Evolutionary conservation across 2,113 vertebrate genomes (phyloP).

Genomic region (Hippocampus abdominalis): DNA sequence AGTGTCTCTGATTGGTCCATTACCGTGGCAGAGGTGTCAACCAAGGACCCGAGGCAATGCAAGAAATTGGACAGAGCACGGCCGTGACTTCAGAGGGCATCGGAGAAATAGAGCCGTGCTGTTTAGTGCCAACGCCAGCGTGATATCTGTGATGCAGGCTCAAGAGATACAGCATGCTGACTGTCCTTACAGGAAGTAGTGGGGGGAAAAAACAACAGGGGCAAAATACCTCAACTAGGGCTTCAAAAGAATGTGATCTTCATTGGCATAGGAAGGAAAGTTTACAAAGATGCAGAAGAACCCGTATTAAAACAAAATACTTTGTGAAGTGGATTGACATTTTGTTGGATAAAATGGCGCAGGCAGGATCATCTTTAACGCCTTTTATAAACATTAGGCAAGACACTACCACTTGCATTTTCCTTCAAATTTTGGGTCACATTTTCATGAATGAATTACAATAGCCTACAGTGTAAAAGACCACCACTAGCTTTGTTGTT

Average conservation of each 20-base stretch:
- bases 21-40: constrained; percentile 69
- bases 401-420: neutral
- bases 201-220: constrained; percentile 18
- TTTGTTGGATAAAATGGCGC: neutral
- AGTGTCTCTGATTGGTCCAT: constrained; percentile 67
- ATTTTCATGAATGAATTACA: neutral
- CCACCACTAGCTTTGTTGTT: neutral
- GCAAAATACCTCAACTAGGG: constrained; percentile 5
- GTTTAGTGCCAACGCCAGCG: constrained; percentile 6
- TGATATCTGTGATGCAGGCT: neutral
- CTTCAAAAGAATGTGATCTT: constrained; percentile 27
- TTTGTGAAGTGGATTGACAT: neutral
- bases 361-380: neutral
- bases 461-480: neutral
- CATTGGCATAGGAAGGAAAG: constrained; percentile 38
- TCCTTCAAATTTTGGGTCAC: neutral
- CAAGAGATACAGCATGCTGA: constrained; percentile 17
- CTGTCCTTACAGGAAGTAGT: constrained; percentile 33
- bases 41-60: constrained; percentile 64
- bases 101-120: constrained; percentile 32
- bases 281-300: neutral
- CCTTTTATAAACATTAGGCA: neutral
- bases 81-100: constrained; percentile 62
- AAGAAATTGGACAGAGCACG: constrained; percentile 69
- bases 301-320: neutral